Percentiles rank a stretch among this genome's conserved stretches.
phyloP scores from a whole-genome alignment of 2,797 vertebrate genomes.

The Sarcophilus harrisii region DNA sequence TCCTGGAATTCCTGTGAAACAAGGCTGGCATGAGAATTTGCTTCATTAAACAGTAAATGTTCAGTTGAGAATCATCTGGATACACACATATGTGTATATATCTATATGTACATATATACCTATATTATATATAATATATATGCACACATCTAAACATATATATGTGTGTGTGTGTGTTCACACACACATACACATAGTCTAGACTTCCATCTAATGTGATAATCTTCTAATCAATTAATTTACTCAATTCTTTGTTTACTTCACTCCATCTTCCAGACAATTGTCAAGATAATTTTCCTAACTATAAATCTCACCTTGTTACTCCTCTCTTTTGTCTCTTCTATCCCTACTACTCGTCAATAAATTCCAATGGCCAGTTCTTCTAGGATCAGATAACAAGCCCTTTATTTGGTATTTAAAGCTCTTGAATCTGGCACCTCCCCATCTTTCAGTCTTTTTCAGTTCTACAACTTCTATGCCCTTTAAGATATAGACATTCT shows the following conservation, averaged over 20 bases:
- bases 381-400: neutral
- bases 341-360: neutral
- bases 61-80: conserved; percentile 36
- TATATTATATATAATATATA: neutral
- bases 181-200: neutral
- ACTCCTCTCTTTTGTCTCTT: neutral
- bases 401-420: neutral
- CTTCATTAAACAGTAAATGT: conserved; percentile 60
- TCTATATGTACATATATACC: too few species aligned
- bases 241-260: neutral
- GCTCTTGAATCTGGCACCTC: neutral
- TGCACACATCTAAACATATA: too few species aligned
- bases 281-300: neutral
- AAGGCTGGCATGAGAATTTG: conserved; percentile 53
- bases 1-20: conserved; percentile 48
- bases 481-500: neutral
- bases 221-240: neutral
- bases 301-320: neutral
- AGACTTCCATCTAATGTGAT: neutral
- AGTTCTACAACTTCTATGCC: neutral
- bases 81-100: too few species aligned
- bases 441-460: neutral
- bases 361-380: neutral
- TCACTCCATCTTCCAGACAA: neutral
- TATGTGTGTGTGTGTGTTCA: accelerated